Base-by-base conservation (phyloP, 2,113 vertebrate genomes). In the Rallus limicola region DNA sequence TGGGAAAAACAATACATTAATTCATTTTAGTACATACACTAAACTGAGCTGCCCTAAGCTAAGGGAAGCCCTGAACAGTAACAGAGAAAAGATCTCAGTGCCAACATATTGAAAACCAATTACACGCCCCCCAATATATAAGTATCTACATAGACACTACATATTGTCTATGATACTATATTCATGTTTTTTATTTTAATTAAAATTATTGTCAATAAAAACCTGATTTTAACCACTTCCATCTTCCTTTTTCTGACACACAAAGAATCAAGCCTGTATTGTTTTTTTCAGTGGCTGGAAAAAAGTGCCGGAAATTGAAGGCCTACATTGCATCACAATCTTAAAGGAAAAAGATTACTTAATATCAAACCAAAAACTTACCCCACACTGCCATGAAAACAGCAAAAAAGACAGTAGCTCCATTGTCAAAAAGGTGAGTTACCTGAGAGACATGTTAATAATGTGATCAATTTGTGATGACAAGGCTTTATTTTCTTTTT, bases 301-400 rank as follows among this genome's bases (percentile, higher is more conserved):
- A 64, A 90, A 25, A 10, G 29, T 53, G 15, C 34, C 48, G 29
- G 42, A 86, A 87, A 93, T 71, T 25, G 88, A 83, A 50, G 56
- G 28, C 7, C 10, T 17, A 5, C 31, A 7, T 31, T 33, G 44
- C 11, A 65, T 21, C 24, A 91, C 2, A 56, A 26, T 46, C 7
- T 50, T 85, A 9, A 60, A 64, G 77, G n/a, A 62, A 81, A 90
- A 68, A 5, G 25, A 70, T 88, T 90, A 50, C 16, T 75, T 63
- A 82, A 48, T 44, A 76, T 13, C 11, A 50, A 26, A 63, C 4
- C 6, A 50, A 59, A 71, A 91, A 98, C 99, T 99, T 98, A 99
- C 99, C 99, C 99, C 99, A 99, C 38, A 99, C 99, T 11, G 99
- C 99, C 99, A 99, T 99, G 98, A 99, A 99, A 70, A 99, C 99